Conservation (phyloP, 2,797 vertebrate genomes). For the Thripadectes ignobilis region DNA sequence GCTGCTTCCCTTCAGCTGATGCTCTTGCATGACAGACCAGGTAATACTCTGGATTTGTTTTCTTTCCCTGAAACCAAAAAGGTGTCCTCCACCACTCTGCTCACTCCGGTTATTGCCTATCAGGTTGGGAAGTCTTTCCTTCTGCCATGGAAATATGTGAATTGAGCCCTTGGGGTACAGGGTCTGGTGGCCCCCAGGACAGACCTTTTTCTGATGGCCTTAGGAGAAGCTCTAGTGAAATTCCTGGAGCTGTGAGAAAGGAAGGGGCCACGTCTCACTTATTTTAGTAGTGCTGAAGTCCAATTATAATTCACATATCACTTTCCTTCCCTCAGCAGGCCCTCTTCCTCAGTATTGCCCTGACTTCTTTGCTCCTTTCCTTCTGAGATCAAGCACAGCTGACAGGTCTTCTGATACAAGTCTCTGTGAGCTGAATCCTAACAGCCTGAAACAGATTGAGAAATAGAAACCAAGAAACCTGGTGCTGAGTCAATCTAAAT, state of each 20-base stretch:
- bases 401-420: neutral
- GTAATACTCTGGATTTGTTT: neutral
- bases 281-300: neutral
- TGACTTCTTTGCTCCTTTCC: neutral
- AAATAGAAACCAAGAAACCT: neutral
- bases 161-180: neutral
- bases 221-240: neutral
- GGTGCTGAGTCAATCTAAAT: neutral
- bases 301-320: neutral
- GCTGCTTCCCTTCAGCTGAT: neutral
- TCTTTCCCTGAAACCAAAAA: neutral
- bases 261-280: rapidly evolving
- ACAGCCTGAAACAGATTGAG: neutral
- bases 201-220: neutral
- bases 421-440: constrained; percentile 23
- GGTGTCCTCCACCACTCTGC: neutral
- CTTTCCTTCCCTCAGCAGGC: neutral
- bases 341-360: neutral
- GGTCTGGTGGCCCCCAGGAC: neutral
- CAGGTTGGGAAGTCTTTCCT: neutral
- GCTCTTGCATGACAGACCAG: neutral
- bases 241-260: neutral
- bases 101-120: neutral
- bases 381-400: neutral
- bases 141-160: neutral